A percentile compares a stretch with the other conserved stretches of the same genome.
Conservation (phyloP, 2,113 vertebrate species). For the Coptodon rendalli region DNA sequence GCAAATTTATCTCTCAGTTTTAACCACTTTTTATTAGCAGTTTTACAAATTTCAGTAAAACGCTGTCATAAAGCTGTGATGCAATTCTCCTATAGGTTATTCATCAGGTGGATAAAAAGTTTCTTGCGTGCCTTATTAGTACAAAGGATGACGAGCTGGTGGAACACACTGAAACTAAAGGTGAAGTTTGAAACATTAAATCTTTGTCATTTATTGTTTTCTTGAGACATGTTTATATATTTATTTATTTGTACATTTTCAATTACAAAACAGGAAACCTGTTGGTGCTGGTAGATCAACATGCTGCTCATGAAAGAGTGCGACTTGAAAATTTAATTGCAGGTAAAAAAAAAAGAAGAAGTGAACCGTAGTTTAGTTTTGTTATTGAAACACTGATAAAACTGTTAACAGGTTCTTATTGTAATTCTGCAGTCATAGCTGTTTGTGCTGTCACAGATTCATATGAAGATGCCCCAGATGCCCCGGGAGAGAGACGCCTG, state of each 20-base stretch:
- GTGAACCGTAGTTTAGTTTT: background rate
- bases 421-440: background rate
- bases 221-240: background rate
- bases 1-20: conserved; percentile 45
- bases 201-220: background rate
- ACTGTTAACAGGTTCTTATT: background rate
- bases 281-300: conserved; percentile 92
- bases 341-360: conserved; percentile 65
- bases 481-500: conserved; percentile 75
- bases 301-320: conserved; percentile 92
- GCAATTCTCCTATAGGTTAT: conserved; percentile 78
- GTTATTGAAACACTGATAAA: background rate
- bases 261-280: conserved; percentile 75
- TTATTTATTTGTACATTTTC: background rate
- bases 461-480: conserved; percentile 79
- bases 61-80: background rate
- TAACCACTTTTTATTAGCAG: background rate
- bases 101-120: conserved; percentile 97
- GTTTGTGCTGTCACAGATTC: conserved; percentile 74
- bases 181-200: conserved; percentile 9
- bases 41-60: background rate
- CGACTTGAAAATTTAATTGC: conserved; percentile 87
- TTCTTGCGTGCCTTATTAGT: conserved; percentile 93
- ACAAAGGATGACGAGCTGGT: conserved; percentile 64
- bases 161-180: conserved; percentile 27